Percentiles rank a stretch among this genome's conserved stretches.
These are phyloP conservation scores for Muscicapa striata DNA, from an alignment of 2,797 vertebrate species.

Conservation along the genomic window DNA sequence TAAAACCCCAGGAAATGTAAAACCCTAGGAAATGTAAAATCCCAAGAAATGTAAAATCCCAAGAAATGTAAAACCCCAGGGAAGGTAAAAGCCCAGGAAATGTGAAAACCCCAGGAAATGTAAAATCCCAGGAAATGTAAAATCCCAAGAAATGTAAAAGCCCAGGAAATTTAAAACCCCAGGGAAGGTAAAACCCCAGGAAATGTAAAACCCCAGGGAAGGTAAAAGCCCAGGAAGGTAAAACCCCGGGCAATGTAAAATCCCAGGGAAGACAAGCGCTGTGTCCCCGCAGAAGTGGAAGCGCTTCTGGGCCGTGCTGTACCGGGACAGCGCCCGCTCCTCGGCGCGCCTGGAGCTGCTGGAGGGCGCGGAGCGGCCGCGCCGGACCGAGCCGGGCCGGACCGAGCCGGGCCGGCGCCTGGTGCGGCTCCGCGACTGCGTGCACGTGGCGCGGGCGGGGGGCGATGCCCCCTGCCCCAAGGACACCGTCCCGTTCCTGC, in stretches of 20 bases:
- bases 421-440: constrained; percentile 86
- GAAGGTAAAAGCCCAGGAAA: no score
- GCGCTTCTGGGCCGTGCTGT: constrained; percentile 84
- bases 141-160: no score
- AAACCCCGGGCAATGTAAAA: background rate
- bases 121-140: no score
- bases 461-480: constrained; percentile 75
- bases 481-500: constrained; percentile 84
- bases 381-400: constrained; percentile 77
- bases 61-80: background rate
- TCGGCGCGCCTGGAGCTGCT: constrained; percentile 88
- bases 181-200: background rate
- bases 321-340: constrained; percentile 80
- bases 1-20: background rate
- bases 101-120: no score
- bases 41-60: no score
- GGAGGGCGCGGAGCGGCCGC: constrained; percentile 66
- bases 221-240: no score
- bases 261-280: no score
- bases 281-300: constrained; percentile 85
- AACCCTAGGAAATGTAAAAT: no score
- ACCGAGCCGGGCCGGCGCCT: constrained; percentile 82
- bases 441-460: constrained; percentile 80
- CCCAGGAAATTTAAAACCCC: no score
- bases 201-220: background rate